phyloP scores from a whole-genome alignment of 2,113 vertebrate species.

The Oreochromis niloticus region DNA sequence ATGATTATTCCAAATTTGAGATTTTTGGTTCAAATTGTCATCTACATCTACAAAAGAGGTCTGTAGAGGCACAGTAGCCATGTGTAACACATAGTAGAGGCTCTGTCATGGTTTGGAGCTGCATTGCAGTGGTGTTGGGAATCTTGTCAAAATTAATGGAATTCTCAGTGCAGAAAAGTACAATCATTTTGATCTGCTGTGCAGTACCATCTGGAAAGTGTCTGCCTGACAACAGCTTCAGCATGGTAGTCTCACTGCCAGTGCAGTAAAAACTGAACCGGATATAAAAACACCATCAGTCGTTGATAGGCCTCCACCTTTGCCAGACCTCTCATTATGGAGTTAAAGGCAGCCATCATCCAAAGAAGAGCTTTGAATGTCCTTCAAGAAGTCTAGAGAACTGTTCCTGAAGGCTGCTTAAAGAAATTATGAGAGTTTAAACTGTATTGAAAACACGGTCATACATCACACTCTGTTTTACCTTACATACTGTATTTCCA shows the following conservation, averaged over 20 bases:
- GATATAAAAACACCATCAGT: background rate
- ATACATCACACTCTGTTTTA: too few species aligned
- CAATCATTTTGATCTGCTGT: fast-evolving
- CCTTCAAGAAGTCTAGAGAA: background rate
- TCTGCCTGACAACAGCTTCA: background rate
- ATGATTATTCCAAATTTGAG: background rate
- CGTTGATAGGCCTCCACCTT: background rate
- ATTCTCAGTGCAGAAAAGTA: background rate
- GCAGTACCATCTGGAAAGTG: background rate
- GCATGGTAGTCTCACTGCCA: background rate
- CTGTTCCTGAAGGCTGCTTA: background rate
- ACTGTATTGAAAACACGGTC: background rate
- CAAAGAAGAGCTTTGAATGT: background rate
- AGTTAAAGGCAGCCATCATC: background rate
- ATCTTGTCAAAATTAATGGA: background rate
- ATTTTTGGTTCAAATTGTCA: background rate
- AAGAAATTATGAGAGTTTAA: background rate
- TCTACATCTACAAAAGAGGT: background rate
- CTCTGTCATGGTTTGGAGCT: background rate
- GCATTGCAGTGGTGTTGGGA: background rate
- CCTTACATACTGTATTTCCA: background rate
- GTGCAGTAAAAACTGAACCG: fast-evolving
- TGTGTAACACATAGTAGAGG: background rate
- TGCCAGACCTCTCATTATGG: background rate
- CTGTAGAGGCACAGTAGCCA: background rate